Evolutionary conservation across 1,140 invertebrate genomes (phyloP).

Genomic region (Heliconius congener): DNA sequence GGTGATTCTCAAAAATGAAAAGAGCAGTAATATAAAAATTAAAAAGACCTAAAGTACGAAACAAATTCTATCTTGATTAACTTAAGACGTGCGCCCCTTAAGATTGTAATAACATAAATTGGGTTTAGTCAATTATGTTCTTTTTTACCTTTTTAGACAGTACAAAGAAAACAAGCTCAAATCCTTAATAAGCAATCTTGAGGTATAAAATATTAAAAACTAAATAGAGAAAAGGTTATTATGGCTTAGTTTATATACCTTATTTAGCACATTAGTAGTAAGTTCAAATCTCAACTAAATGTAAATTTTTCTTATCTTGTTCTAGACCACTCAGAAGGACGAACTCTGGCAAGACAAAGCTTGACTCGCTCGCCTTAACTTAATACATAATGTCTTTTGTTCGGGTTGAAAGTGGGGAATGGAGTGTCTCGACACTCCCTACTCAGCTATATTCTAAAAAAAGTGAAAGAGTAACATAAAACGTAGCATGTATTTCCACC

Average conservation of each 20-base stretch:
- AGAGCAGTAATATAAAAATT: background rate
- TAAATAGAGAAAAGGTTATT: background rate
- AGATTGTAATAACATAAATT: slow-evolving; percentile 26
- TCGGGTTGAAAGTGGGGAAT: too few relatives aligned
- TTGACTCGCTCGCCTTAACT: too few relatives aligned
- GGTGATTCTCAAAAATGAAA: background rate
- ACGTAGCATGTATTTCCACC: too few relatives aligned
- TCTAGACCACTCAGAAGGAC: too few relatives aligned
- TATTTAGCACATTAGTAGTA: too few relatives aligned
- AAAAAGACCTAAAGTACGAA: slow-evolving; percentile 8
- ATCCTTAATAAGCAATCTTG: background rate
- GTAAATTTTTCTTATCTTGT: too few relatives aligned
- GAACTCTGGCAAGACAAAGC: too few relatives aligned
- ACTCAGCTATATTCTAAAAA: too few relatives aligned
- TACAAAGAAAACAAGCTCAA: slow-evolving; percentile 5
- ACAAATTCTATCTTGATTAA: slow-evolving; percentile 22
- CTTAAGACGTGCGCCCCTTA: slow-evolving; percentile 14
- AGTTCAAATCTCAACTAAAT: too few relatives aligned
- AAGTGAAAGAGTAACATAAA: too few relatives aligned
- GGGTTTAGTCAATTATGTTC: slow-evolving; percentile 14
- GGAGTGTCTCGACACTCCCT: too few relatives aligned
- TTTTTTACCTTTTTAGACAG: slow-evolving; percentile 7
- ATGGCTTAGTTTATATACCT: background rate
- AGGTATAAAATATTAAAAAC: background rate
- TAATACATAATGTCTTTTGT: too few relatives aligned